Percentiles rank a stretch among this genome's conserved stretches.
phyloP scores from a whole-genome alignment of 2,888 invertebrate genomes.

The Leptopilina syphax region DNA sequence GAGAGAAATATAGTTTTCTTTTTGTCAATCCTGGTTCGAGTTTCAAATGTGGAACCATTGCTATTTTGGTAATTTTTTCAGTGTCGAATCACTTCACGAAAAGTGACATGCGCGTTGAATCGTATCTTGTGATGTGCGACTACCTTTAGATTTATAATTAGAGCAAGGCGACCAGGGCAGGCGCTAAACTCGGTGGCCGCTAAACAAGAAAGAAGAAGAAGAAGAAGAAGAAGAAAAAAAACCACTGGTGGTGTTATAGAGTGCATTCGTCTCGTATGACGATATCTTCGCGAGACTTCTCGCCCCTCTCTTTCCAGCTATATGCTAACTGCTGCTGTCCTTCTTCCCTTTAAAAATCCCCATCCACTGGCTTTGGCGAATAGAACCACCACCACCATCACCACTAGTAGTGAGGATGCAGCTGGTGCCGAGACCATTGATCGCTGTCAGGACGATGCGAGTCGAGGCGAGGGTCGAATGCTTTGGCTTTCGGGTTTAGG shows the following conservation, averaged over 20 bases:
- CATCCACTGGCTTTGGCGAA: conserved; percentile 32
- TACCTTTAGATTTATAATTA: conserved; percentile 35
- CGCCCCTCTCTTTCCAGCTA: not conserved
- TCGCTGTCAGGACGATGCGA: conserved; percentile 44
- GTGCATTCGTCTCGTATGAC: not conserved
- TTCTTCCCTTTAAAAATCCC: not conserved
- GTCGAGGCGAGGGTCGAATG: conserved; percentile 43
- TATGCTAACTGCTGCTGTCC: not conserved
- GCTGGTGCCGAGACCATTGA: conserved; percentile 42
- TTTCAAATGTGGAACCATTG: conserved; percentile 22
- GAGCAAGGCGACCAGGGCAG: conserved; percentile 30
- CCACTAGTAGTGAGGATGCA: conserved; percentile 18
- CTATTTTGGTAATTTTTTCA: conserved; percentile 40
- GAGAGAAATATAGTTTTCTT: too few species aligned
- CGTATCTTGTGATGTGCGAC: conserved; percentile 32
- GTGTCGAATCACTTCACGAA: conserved; percentile 28
- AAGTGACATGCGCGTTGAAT: conserved; percentile 35
- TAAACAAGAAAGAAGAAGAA: not conserved
- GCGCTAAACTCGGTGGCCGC: conserved; percentile 25
- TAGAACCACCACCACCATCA: not conserved
- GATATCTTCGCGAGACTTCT: conserved; percentile 23
- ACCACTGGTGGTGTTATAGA: not conserved
- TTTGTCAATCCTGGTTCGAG: not conserved
- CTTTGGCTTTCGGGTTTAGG: conserved; percentile 29
- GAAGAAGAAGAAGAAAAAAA: not conserved